These are phyloP conservation scores for Pseudocheirus occidentalis DNA, from an alignment of 2,797 vertebrate species.

Conservation along the genomic window DNA sequence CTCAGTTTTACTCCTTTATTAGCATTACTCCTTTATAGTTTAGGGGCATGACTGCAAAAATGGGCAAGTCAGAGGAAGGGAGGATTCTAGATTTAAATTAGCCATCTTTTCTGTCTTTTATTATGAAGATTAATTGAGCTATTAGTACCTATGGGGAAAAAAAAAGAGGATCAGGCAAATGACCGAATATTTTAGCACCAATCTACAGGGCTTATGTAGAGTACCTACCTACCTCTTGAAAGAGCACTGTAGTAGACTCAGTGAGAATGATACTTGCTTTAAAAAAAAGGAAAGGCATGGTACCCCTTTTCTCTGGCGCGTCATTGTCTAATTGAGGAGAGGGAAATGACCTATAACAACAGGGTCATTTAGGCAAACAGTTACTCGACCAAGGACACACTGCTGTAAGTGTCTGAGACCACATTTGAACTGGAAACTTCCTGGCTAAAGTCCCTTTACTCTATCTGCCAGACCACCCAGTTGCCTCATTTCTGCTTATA, in stretches of 20 bases:
- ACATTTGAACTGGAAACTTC: neutral
- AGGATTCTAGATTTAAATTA: neutral
- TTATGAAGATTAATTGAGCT: neutral
- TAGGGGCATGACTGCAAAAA: neutral
- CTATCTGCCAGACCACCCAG: neutral
- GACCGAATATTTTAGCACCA: neutral
- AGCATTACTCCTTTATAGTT: conserved; percentile 8
- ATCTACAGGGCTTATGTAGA: neutral
- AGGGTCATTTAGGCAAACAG: neutral
- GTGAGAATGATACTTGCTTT: neutral
- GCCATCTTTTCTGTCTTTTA: neutral
- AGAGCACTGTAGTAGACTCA: neutral
- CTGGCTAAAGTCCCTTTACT: neutral
- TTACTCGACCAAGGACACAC: neutral
- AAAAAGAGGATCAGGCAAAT: neutral
- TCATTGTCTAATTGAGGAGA: neutral
- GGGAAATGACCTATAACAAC: neutral
- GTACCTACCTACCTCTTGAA: neutral
- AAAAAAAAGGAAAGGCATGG: neutral
- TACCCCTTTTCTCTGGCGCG: neutral
- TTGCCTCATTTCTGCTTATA: neutral
- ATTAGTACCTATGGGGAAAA: neutral
- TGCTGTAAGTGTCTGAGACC: neutral
- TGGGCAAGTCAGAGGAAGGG: neutral
- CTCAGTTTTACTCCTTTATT: conserved; percentile 35